A percentile compares a stretch with the other conserved stretches of the same genome.
These are phyloP conservation scores for Leptarthrus brevirostris DNA, from an alignment of 2,888 invertebrate genomes.

Conservation along the genomic window DNA sequence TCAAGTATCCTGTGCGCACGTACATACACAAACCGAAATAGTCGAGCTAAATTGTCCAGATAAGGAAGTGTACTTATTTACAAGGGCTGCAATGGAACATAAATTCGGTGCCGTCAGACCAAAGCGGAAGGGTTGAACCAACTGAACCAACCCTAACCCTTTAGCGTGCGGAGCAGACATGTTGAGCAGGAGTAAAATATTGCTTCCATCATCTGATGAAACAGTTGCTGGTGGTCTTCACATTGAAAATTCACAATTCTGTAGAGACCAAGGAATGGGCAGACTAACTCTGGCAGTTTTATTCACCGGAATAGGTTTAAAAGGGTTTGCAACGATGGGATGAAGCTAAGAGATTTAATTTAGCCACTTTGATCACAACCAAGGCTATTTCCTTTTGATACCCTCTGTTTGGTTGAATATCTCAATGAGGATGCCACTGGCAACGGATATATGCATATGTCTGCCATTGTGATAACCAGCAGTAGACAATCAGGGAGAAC, in stretches of 20 bases:
- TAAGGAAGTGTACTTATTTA: constrained; percentile 16
- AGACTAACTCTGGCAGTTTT: constrained; percentile 1
- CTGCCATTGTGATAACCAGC: neutral
- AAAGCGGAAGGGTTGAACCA: constrained; percentile 9
- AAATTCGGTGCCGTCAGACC: neutral
- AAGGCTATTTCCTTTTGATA: constrained; percentile 20
- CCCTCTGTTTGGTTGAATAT: neutral
- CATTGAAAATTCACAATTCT: constrained; percentile 10
- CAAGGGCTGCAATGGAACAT: constrained; percentile 6
- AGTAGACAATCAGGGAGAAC: neutral
- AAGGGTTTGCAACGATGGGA: neutral
- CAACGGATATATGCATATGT: neutral
- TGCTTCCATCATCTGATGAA: constrained; percentile 1
- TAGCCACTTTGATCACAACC: constrained; percentile 6
- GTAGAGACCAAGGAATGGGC: neutral
- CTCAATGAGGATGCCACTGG: neutral
- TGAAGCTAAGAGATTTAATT: constrained; percentile 9
- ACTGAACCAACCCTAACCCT: constrained; percentile 6
- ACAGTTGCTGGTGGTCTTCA: neutral
- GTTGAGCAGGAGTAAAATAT: neutral
- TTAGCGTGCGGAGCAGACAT: neutral
- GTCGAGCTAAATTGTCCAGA: neutral
- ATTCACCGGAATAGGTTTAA: constrained; percentile 15
- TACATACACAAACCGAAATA: neutral
- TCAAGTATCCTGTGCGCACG: too few relatives aligned